Percentiles rank a stretch among this genome's conserved stretches.
Conservation (phyloP, 2,888 invertebrate genomes). For the Drosophila silvestris region DNA sequence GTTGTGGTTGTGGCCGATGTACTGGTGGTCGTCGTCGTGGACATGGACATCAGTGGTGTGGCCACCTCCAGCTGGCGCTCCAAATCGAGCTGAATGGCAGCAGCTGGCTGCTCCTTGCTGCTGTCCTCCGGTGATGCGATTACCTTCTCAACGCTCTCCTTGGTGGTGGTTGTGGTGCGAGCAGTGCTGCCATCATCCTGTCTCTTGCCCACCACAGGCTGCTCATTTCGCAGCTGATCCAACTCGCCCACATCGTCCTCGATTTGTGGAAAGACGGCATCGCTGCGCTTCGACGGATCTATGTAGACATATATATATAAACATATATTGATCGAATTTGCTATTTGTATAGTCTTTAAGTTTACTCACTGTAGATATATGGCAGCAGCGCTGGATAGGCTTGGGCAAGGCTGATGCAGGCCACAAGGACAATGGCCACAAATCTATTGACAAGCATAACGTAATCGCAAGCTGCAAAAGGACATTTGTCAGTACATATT, state of each 20-base stretch:
- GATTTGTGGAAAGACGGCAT: constrained; percentile 76
- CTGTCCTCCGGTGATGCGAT: constrained; percentile 54
- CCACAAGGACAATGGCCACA: constrained; percentile 71
- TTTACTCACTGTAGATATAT: constrained; percentile 69
- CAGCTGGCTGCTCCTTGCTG: constrained; percentile 25
- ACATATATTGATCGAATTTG: background rate
- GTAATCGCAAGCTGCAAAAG: constrained; percentile 56
- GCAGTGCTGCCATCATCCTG: constrained; percentile 60
- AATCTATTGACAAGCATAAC: constrained; percentile 76
- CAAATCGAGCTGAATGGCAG: constrained; percentile 56
- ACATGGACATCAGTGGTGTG: constrained; percentile 75
- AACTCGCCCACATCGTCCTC: constrained; percentile 86
- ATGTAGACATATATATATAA: background rate
- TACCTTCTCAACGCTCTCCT: constrained; percentile 65
- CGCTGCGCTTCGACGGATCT: constrained; percentile 62
- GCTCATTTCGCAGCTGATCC: constrained; percentile 82
- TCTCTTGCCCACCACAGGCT: constrained; percentile 40
- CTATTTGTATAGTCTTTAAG: background rate
- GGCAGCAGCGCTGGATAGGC: constrained; percentile 81
- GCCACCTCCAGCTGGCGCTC: constrained; percentile 83
- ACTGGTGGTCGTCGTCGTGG: constrained; percentile 66
- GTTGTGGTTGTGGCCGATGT: constrained; percentile 70
- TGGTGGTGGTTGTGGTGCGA: constrained; percentile 67
- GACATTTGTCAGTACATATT: constrained; percentile 63
- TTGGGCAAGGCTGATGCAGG: constrained; percentile 71